phyloP scores from a whole-genome alignment of 2,113 vertebrate genomes.

The Gasterosteus aculeatus region DNA sequence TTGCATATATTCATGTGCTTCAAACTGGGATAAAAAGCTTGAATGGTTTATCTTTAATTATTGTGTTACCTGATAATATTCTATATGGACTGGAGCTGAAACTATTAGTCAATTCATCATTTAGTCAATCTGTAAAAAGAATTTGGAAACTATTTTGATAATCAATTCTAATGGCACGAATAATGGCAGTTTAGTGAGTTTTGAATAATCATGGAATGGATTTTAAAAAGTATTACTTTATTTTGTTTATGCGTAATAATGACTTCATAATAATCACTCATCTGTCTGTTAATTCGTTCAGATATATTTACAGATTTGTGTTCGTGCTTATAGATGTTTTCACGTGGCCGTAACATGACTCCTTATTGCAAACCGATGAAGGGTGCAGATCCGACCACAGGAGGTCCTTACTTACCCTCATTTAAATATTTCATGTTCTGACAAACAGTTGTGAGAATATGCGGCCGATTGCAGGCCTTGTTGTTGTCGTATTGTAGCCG shows the following conservation, averaged over 20 bases:
- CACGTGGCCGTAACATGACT: constrained; percentile 43
- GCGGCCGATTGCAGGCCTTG: constrained; percentile 21
- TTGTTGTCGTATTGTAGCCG: neutral
- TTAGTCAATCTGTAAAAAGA: neutral
- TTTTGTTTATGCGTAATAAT: neutral
- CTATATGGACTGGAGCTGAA: neutral
- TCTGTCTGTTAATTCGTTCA: neutral
- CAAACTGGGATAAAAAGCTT: neutral
- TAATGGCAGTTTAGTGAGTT: too few species aligned
- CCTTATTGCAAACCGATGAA: constrained; percentile 43
- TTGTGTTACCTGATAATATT: neutral
- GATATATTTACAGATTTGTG: neutral
- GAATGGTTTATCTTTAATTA: neutral
- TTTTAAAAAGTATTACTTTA: neutral
- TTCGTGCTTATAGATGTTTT: neutral
- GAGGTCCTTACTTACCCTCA: constrained; percentile 29
- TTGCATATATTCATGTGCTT: too few species aligned
- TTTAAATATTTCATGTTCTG: constrained; percentile 71
- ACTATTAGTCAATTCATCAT: neutral
- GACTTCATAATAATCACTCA: too few species aligned
- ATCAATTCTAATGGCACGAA: neutral
- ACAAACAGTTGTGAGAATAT: constrained; percentile 48
- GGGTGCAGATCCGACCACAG: constrained; percentile 35
- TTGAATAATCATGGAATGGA: too few species aligned
- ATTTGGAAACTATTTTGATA: neutral